phyloP scores from a whole-genome alignment of 2,888 invertebrate genomes.

The Sylvicola cinctus region DNA sequence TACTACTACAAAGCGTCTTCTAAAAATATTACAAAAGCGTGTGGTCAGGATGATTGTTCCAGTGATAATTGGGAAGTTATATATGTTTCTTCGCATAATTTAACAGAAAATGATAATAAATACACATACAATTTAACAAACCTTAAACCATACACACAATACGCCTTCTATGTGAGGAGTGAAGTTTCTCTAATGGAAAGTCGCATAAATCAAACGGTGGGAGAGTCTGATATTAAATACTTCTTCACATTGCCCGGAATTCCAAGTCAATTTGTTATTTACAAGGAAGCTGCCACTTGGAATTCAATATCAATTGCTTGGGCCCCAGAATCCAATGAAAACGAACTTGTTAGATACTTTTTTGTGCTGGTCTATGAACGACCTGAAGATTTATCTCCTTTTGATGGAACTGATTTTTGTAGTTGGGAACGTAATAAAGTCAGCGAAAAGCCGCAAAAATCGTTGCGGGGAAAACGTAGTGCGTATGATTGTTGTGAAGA shows the following conservation, averaged over 20 bases:
- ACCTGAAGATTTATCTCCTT: slow-evolving; percentile 16
- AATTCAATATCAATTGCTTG: slow-evolving; percentile 30
- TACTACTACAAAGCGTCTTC: slow-evolving; percentile 34
- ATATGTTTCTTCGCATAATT: background rate
- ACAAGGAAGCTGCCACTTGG: slow-evolving; percentile 15
- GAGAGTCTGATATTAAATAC: slow-evolving; percentile 28
- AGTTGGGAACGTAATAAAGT: too few species aligned
- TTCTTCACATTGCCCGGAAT: slow-evolving; percentile 40
- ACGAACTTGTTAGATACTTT: slow-evolving; percentile 21
- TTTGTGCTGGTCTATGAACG: slow-evolving; percentile 19
- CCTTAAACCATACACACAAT: slow-evolving; percentile 44
- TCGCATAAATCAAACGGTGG: slow-evolving; percentile 10
- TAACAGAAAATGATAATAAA: too few species aligned
- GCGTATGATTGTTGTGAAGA: too few species aligned
- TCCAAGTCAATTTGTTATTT: slow-evolving; percentile 22
- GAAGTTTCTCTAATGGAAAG: background rate
- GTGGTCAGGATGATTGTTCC: slow-evolving; percentile 31
- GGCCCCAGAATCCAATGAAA: slow-evolving; percentile 29
- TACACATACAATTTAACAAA: slow-evolving; percentile 22
- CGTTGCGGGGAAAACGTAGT: too few species aligned
- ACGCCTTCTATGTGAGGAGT: slow-evolving; percentile 53
- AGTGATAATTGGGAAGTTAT: slow-evolving; percentile 16
- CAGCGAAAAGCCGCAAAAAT: too few species aligned
- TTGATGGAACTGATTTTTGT: slow-evolving; percentile 32
- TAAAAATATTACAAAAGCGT: slow-evolving; percentile 30